Percentiles rank a stretch among this genome's conserved stretches.
phyloP scores from a whole-genome alignment of 2,113 vertebrate species.

The Oxygymnocypris stewartii region DNA sequence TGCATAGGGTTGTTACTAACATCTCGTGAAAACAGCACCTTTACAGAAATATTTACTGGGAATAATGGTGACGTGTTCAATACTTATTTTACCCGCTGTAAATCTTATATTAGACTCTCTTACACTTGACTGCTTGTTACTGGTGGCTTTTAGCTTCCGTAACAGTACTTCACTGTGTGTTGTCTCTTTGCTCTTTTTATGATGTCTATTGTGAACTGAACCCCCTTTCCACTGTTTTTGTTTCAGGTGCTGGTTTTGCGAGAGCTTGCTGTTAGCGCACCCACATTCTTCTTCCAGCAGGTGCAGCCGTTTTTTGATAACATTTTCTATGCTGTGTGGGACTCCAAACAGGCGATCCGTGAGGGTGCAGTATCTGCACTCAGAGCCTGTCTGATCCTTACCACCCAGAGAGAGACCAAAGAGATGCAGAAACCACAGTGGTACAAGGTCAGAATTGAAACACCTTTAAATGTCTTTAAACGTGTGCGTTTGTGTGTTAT shows the following conservation, averaged over 20 bases:
- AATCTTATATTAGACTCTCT: background rate
- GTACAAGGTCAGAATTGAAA: slow-evolving; percentile 85
- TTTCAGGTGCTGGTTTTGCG: slow-evolving; percentile 91
- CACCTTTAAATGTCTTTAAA: background rate
- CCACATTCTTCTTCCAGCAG: slow-evolving; percentile 99
- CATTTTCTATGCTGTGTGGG: slow-evolving; percentile 97
- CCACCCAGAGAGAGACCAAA: slow-evolving; percentile 95
- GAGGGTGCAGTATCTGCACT: slow-evolving; percentile 96
- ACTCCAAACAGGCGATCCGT: slow-evolving; percentile 96
- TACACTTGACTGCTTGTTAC: background rate
- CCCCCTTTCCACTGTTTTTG: background rate
- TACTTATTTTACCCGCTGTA: too few species aligned
- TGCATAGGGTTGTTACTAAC: too few species aligned
- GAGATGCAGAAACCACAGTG: slow-evolving; percentile 99
- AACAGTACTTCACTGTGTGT: background rate
- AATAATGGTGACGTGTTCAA: too few species aligned
- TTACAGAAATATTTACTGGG: too few species aligned
- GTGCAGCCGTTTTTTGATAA: slow-evolving; percentile 98
- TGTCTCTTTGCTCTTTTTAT: background rate
- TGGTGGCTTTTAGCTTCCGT: background rate
- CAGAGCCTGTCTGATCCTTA: slow-evolving; percentile 93
- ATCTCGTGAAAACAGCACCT: too few species aligned
- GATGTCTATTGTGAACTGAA: background rate
- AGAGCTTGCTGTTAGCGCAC: slow-evolving; percentile 94
- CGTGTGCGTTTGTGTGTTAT: background rate